Evolutionary conservation across 2,797 vertebrate genomes (phyloP).

Genomic region (Delichon dasypus): DNA sequence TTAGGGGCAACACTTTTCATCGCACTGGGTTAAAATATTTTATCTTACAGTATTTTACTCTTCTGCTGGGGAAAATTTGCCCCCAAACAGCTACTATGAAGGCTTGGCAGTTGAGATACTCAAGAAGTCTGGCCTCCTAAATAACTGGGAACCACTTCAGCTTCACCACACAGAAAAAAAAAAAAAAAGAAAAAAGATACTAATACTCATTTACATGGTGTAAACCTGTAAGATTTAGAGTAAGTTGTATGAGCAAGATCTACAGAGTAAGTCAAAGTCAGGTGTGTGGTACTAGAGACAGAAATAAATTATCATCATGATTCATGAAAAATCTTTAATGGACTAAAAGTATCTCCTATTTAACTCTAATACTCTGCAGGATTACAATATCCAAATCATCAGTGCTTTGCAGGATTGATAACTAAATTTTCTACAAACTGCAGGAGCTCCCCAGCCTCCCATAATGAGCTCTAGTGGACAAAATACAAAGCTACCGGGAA

Average conservation of each 20-base stretch:
- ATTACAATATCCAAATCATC: constrained; percentile 17
- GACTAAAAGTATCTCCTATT: constrained; percentile 10
- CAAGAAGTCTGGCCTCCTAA: background rate
- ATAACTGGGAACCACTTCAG: background rate
- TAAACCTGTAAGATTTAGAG: background rate
- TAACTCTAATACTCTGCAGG: background rate
- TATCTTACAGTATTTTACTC: background rate
- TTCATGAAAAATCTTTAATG: constrained; percentile 35
- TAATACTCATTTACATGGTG: background rate
- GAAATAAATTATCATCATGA: constrained; percentile 9
- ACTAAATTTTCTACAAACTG: background rate
- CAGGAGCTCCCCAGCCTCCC: background rate
- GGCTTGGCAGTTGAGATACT: background rate
- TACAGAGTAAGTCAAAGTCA: background rate
- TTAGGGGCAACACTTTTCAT: background rate
- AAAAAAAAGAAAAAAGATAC: background rate
- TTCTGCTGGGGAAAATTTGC: background rate
- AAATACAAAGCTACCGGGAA: constrained; percentile 5
- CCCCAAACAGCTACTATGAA: background rate
- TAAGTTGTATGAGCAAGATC: background rate
- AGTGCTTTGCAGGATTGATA: background rate
- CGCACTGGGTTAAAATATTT: background rate
- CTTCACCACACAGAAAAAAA: background rate
- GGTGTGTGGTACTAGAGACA: background rate
- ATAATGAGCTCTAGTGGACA: background rate